Percentiles rank a stretch among this genome's conserved stretches.
These are phyloP conservation scores for Heliconius eleuchia DNA, from an alignment of 1,140 invertebrate genomes.

Conservation along the genomic window DNA sequence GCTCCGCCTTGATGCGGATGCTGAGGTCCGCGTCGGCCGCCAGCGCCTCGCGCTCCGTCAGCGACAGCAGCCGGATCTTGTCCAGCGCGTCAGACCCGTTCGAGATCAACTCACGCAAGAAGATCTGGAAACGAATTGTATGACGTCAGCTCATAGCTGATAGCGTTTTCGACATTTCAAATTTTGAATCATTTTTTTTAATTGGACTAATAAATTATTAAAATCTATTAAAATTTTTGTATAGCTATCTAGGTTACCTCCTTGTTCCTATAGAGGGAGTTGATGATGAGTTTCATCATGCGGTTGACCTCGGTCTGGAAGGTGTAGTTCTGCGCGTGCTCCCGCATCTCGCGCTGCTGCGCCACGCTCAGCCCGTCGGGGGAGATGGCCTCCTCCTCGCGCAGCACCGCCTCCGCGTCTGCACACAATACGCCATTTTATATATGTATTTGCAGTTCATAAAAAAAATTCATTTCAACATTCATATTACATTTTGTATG, in stretches of 20 bases:
- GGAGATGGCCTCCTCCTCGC: slow-evolving; percentile 98
- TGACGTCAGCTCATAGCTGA: not conserved
- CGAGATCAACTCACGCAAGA: slow-evolving; percentile 97
- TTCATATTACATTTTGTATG: not conserved
- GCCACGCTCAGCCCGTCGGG: slow-evolving; percentile 97
- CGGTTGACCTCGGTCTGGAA: slow-evolving; percentile 99
- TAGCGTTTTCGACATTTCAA: not conserved
- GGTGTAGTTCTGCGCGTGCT: slow-evolving; percentile 95
- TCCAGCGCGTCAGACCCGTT: slow-evolving; percentile 98
- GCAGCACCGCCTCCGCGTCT: slow-evolving; percentile 94
- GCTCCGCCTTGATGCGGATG: slow-evolving; percentile 98
- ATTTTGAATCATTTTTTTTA: no score
- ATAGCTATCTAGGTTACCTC: slow-evolving; percentile 84
- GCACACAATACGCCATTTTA: slow-evolving; percentile 78
- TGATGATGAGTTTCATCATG: slow-evolving; percentile 99
- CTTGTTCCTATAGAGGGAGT: slow-evolving; percentile 98
- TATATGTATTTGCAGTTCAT: no score
- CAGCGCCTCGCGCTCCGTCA: slow-evolving; percentile 92
- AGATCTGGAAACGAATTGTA: slow-evolving; percentile 85
- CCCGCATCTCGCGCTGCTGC: slow-evolving; percentile 94
- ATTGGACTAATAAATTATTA: no score
- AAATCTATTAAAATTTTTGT: no score
- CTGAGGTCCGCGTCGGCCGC: slow-evolving; percentile 90
- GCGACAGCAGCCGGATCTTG: slow-evolving; percentile 95
- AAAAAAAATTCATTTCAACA: not conserved